Evolutionary conservation across 2,797 vertebrate genomes (phyloP), one percentile per base, ranked within the genome.

Genomic region (Ammospiza maritima): DNA sequence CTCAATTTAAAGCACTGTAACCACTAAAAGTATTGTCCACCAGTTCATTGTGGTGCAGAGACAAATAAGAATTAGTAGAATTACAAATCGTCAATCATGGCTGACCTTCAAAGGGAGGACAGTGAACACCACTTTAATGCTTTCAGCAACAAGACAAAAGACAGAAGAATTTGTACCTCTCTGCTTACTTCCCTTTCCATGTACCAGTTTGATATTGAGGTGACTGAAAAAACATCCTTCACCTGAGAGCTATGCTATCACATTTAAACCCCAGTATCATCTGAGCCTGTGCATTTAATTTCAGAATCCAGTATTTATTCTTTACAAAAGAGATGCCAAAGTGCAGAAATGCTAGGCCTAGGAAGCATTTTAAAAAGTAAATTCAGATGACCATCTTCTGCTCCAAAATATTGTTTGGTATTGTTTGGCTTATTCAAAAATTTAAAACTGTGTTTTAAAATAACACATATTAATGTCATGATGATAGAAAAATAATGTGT

Each of bases 101-200:
- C 73, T 93, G 69, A 94, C 70, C 77, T 92, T 87, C 88, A 93
- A 76, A 73, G 29, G 29, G 82, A 88, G 72, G 56, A 82, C 47
- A 85, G 67, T 16, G 62, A 81, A 85, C 13, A 48, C 42, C 21
- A 48, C 26, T 78, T 73, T 90, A 87, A 86, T 64, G 30, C n/a
- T 85, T 94, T 90, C 42, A 81, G 42, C n/a, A 88, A 81, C 36
- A 72, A 32, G 8, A 85, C 53, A 27, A 61, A 57, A 80, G 40
- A 38, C 11, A 89, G 27, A 42, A 26, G n/a, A 53, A 54, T 65
- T 56, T 54, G 19, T 64, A 86, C 13, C 44, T 53, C 82, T 83
- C 38, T 65, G 27, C 56, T 70, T 89, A 67, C 48, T 54, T 82
- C 44, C 45, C 27, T 80, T 86, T 78, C 38, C 38, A 56, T 16